Base-by-base conservation (phyloP, 2,113 vertebrate genomes). In the Misgurnus anguillicaudatus region DNA sequence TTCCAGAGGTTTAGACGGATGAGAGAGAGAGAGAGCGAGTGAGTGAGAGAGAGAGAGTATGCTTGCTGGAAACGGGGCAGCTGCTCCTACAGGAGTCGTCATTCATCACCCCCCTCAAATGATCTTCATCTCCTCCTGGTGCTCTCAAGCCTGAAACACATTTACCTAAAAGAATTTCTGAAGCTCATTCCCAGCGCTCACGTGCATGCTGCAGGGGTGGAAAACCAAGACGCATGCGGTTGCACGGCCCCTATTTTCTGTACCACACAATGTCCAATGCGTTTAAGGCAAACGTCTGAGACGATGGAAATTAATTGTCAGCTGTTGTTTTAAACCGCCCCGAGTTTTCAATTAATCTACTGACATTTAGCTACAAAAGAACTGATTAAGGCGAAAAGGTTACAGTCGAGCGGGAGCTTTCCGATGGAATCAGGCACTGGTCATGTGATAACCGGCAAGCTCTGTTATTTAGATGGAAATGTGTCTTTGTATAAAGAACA, bases 311-410 rank as follows among this genome's bases (percentile, higher is more conserved):
- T 87, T 82, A 85, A 89, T 88, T 79, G 83, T 88, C 80, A 82
- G 67, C 78, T 85, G 77, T 84, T 84, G 83, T 82, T 87, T 81
- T 80, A 82, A 87, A 83, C 69, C 64, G 63, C 67, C 74, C 58
- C 76, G 73, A 81, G 85, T 84, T 88, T 80, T 80, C 82, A 87
- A 84, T 85, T 71, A 87, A 88, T 84, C 80, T 83, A 73, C 51
- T 90, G 90, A 91, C 88, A 90, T 91, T 90, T 84, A 87, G 84
- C 87, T 85, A 87, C 85, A 89, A 91, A 84, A 87, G 85, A 79
- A 85, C 81, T 48, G 86, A 88, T 89, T 89, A 88, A 62, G 51
- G 45, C 79, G 88, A 87, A 90, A 92, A 89, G 87, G 90, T 90
- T 89, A 89, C 84, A 66, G 51, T 67, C 62, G 41, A 77, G 68